Evolutionary conservation across 2,113 vertebrate genomes (phyloP), one percentile per base, ranked within the genome.

Genomic region (Hypocryptadius cinnamomeus): DNA sequence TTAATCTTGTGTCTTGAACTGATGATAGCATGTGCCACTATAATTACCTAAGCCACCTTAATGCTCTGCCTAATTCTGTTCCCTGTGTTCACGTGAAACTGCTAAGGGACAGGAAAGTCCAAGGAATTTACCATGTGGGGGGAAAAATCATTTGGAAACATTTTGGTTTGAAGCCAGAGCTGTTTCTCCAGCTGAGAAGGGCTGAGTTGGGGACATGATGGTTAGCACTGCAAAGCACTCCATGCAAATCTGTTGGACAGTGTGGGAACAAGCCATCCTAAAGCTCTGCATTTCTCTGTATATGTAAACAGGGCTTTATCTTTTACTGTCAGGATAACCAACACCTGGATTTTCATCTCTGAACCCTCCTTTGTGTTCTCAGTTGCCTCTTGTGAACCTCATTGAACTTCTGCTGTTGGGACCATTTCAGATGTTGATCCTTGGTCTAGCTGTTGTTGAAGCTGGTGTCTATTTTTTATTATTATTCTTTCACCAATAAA

Each of bases 1-100:
- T 40, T 97, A 90, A 97, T 97, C 93, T 93, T 85, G 39, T 87
- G 71, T 88, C 95, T 92, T 94, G 95, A 95, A 96, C 81, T 91
- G 88, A 96, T 91, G 87, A 96, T 97, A 97, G 95, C 94, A 87
- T 96, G 96, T 96, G 95, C 90, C 42, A 3, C 85, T 93, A 12
- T 96, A 95, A 97, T 97, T 94, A 95, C 88, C 89, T 97, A 96
- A 95, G 86, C 96, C 92, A 95, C 87, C 95, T 95, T 96, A 96
- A 91, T 95, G 94, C 94, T 92, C 74, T 47, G 71, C 87, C 66
- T 96, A 95, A 97, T 90, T 96, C 88, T 95, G 77, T 76, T 96
- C 89, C 60, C 80, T 92, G 95, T 13, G 2, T 96, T 97, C 93
- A 97, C 90, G 72, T 97, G 96, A 96, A 97, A 96, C 93, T 97